Conservation (phyloP, 1,140 invertebrate species). For the Drosophila novamexicana region DNA sequence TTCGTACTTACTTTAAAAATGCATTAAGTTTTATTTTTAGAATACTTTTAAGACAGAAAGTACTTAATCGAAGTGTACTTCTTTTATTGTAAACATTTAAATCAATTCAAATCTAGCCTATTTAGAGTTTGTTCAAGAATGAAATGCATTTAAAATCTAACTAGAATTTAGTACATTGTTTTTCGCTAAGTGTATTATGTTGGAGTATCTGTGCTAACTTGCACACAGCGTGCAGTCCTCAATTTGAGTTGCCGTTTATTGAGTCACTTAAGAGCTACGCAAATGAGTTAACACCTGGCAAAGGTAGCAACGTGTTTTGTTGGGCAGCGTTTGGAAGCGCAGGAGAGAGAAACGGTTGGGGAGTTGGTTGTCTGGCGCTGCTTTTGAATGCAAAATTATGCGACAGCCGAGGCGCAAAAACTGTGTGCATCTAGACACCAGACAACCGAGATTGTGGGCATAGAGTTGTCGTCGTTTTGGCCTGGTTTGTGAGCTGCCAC, state of each 20-base stretch:
- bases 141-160: too few relatives aligned
- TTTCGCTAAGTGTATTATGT: conserved; percentile 1
- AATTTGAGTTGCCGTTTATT: conserved; percentile 72
- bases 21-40: too few relatives aligned
- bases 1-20: too few relatives aligned
- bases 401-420: conserved; percentile 51
- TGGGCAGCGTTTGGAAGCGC: not conserved
- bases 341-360: not conserved
- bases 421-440: conserved; percentile 2
- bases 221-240: conserved; percentile 70
- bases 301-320: conserved; percentile 24
- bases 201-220: conserved; percentile 4
- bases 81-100: too few relatives aligned
- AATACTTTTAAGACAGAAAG: too few relatives aligned
- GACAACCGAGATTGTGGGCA: not conserved
- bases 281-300: conserved; percentile 79
- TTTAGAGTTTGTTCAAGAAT: too few relatives aligned
- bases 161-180: not conserved
- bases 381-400: conserved; percentile 76
- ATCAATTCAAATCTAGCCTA: too few relatives aligned
- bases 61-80: too few relatives aligned
- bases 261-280: conserved; percentile 71
- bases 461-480: conserved; percentile 1
- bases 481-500: conserved; percentile 29
- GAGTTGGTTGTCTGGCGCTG: conserved; percentile 1